Evolutionary conservation across 2,797 vertebrate genomes (phyloP).

Genomic region (Argentina silus): DNA sequence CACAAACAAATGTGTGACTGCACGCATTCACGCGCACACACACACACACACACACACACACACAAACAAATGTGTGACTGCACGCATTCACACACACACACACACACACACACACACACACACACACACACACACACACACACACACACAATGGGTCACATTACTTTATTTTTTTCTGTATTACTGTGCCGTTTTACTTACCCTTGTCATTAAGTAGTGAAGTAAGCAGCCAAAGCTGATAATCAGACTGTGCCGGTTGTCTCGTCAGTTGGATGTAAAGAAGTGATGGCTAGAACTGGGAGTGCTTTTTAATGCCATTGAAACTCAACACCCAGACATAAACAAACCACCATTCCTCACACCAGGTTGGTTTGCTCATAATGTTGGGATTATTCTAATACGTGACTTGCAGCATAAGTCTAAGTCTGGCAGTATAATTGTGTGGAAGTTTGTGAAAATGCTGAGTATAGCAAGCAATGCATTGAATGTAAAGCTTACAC

Average conservation of each 20-base stretch:
- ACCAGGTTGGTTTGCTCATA: too few species aligned
- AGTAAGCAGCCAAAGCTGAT: conserved; percentile 6
- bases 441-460: not conserved
- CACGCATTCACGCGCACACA: too few species aligned
- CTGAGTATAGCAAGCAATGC: not conserved
- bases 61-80: too few species aligned
- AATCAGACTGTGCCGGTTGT: conserved; percentile 27
- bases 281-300: not conserved
- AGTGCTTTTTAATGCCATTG: conserved; percentile 18
- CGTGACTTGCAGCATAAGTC: too few species aligned
- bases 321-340: not conserved
- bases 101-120: not conserved
- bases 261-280: not conserved
- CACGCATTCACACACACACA: not conserved
- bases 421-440: not conserved
- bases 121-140: not conserved
- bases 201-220: conserved; percentile 9
- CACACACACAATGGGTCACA: not conserved
- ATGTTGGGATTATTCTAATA: too few species aligned
- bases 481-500: too few species aligned
- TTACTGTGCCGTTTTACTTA: conserved; percentile 7
- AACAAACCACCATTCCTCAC: not conserved
- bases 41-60: not conserved
- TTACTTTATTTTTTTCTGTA: not conserved
- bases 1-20: not conserved